Percentiles rank a stretch among this genome's conserved stretches.
Evolutionary conservation across 1,140 invertebrate genomes (phyloP).

Genomic region (Drosophila nigrodunni): DNA sequence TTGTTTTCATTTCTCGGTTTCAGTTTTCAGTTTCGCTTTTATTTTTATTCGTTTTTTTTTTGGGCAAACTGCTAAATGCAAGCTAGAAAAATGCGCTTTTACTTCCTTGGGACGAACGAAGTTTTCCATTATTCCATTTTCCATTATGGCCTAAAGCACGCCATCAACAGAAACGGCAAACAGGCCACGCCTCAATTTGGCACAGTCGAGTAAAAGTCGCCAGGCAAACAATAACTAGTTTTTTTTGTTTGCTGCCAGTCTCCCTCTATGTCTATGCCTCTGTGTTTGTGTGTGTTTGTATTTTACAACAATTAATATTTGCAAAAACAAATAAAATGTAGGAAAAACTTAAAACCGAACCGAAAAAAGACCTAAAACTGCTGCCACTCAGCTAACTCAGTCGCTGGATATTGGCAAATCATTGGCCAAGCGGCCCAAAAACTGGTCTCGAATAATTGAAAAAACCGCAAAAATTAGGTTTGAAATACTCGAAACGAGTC

Average conservation of each 20-base stretch:
- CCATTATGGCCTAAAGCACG: conserved; percentile 69
- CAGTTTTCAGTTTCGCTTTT: conserved; percentile 49
- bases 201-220: conserved; percentile 73
- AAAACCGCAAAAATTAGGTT: conserved; percentile 77
- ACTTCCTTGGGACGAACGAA: conserved; percentile 58
- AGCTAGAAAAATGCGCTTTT: conserved; percentile 49
- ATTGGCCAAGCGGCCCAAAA: conserved; percentile 64
- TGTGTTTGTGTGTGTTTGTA: conserved; percentile 17
- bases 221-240: conserved; percentile 72
- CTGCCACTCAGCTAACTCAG: conserved; percentile 36
- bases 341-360: conserved; percentile 43
- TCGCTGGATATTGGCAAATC: conserved; percentile 69
- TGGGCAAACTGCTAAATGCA: background rate
- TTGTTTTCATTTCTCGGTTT: conserved; percentile 11
- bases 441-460: conserved; percentile 75
- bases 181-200: conserved; percentile 71
- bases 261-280: conserved; percentile 1
- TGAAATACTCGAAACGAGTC: conserved; percentile 53
- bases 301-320: conserved; percentile 79
- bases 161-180: conserved; percentile 27
- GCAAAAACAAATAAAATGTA: conserved; percentile 56
- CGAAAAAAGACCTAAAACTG: conserved; percentile 52
- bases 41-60: background rate
- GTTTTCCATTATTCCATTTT: conserved; percentile 47
- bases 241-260: conserved; percentile 34